phyloP scores from a whole-genome alignment of 2,797 vertebrate genomes.

The Microchirus variegatus region DNA sequence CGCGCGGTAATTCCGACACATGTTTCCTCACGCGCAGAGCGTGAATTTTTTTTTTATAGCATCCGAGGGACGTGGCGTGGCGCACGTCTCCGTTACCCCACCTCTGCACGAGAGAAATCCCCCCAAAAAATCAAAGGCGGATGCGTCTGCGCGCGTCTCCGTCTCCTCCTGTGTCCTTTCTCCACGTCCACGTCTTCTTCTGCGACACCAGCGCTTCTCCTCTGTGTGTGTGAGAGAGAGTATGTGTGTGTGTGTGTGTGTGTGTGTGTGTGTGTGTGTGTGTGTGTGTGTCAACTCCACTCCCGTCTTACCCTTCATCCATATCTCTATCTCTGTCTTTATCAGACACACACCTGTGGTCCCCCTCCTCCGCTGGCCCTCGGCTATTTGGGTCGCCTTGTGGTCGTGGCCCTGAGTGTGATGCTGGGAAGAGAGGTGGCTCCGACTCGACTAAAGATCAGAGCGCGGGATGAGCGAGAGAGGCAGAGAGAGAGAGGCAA shows the following conservation, averaged over 20 bases:
- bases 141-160: slow-evolving; percentile 35
- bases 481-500: background rate
- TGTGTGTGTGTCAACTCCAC: background rate
- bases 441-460: background rate
- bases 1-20: slow-evolving; percentile 37
- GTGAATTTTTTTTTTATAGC: background rate
- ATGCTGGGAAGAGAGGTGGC: background rate
- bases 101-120: slow-evolving; percentile 26
- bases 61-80: slow-evolving; percentile 10
- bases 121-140: slow-evolving; percentile 55
- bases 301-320: background rate
- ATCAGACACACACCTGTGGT: background rate
- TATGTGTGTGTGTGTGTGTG: background rate
- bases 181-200: slow-evolving; percentile 37
- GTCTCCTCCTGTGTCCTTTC: slow-evolving; percentile 19
- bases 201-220: slow-evolving; percentile 48
- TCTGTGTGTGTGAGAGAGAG: no score
- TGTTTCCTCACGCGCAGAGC: slow-evolving; percentile 3
- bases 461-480: slow-evolving; percentile 10
- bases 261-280: background rate
- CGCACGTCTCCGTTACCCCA: background rate
- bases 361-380: background rate
- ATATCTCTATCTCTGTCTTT: background rate
- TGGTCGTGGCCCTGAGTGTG: slow-evolving; percentile 2
- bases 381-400: background rate